phyloP scores from a whole-genome alignment of 2,797 vertebrate genomes.

The Clarias fuscus region DNA sequence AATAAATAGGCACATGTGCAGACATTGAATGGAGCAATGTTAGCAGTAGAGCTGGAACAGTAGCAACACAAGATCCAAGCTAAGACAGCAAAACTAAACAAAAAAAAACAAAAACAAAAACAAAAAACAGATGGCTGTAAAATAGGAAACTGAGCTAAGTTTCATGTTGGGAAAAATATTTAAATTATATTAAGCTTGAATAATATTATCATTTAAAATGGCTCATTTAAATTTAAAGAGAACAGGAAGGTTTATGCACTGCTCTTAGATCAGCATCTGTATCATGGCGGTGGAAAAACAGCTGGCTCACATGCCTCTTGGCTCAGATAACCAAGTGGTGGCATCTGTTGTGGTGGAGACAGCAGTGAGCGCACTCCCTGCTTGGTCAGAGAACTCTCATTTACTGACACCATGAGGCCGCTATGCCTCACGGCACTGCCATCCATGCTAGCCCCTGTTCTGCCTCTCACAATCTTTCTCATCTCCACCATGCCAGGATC shows the following conservation, averaged over 20 bases:
- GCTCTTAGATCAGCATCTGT: constrained; percentile 26
- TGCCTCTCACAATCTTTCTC: constrained; percentile 42
- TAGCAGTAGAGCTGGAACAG: not conserved
- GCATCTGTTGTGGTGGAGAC: constrained; percentile 49
- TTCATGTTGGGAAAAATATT: constrained; percentile 24
- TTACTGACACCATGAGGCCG: constrained; percentile 51
- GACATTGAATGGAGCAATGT: not conserved
- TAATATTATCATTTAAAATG: constrained; percentile 21
- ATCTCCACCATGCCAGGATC: constrained; percentile 28
- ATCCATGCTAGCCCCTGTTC: constrained; percentile 34
- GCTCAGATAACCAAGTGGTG: constrained; percentile 41
- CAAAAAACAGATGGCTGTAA: constrained; percentile 2
- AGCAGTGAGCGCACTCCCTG: constrained; percentile 29
- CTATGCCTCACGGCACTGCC: constrained; percentile 43
- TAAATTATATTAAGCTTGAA: constrained; percentile 12
- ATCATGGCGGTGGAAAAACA: constrained; percentile 26
- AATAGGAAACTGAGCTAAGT: constrained; percentile 6
- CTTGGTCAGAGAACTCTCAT: constrained; percentile 52
- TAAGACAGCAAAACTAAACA: not conserved
- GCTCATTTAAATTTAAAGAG: not conserved
- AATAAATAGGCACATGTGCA: not conserved
- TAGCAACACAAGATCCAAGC: not conserved
- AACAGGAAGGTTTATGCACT: constrained; percentile 26
- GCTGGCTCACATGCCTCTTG: constrained; percentile 25
- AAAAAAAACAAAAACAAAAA: not conserved